These are phyloP conservation scores for Otus scops DNA, from an alignment of 2,797 vertebrate genomes.

Conservation along the genomic window DNA sequence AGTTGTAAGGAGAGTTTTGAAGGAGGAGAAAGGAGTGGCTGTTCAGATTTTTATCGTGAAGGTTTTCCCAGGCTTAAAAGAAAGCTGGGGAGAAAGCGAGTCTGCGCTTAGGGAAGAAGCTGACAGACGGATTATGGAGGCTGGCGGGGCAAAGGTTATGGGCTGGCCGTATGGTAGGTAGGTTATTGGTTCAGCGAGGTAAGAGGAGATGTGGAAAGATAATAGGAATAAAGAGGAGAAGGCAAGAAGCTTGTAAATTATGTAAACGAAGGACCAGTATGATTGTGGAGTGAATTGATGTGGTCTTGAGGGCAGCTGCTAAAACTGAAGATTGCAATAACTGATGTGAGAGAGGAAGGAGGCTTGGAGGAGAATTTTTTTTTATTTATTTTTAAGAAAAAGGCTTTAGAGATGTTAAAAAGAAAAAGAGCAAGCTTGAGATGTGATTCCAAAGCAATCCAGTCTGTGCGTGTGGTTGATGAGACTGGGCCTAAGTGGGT, in stretches of 20 bases:
- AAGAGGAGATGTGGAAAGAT: slow-evolving; percentile 26
- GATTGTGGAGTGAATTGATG: neutral
- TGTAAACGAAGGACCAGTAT: neutral
- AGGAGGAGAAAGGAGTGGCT: slow-evolving; percentile 44
- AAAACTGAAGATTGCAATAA: neutral
- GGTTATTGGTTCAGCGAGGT: neutral
- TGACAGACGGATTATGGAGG: neutral
- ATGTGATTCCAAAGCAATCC: neutral
- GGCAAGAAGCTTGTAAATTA: slow-evolving; percentile 41
- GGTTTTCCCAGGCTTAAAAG: slow-evolving; percentile 44
- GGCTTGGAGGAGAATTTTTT: neutral
- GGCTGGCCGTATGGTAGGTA: neutral
- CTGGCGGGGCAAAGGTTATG: neutral
- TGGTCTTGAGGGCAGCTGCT: neutral
- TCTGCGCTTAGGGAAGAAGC: neutral
- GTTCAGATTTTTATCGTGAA: slow-evolving; percentile 10
- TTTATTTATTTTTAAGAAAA: neutral
- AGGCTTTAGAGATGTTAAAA: neutral
- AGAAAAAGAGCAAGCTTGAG: neutral
- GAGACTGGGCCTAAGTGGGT: neutral
- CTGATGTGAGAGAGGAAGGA: neutral
- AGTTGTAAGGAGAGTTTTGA: neutral
- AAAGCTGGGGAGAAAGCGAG: neutral
- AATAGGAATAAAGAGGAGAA: slow-evolving; percentile 18
- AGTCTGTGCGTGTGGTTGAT: neutral